These are phyloP conservation scores for Chaetura pelagica DNA, from an alignment of 2,113 vertebrate species.

Conservation along the genomic window DNA sequence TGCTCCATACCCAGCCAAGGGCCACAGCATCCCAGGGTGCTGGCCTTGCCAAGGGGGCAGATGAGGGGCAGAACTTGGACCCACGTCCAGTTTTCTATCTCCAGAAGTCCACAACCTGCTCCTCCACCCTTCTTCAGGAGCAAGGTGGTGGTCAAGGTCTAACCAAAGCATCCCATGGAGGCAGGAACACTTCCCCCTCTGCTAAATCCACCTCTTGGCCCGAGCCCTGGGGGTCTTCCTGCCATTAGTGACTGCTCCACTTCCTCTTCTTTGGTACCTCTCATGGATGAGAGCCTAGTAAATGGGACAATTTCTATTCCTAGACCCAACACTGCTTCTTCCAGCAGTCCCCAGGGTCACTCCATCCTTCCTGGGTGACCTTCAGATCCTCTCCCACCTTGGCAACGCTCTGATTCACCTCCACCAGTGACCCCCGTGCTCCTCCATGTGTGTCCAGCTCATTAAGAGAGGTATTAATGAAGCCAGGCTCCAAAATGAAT, in stretches of 20 bases:
- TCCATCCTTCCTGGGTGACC: neutral
- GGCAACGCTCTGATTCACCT: neutral
- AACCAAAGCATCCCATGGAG: fast-evolving
- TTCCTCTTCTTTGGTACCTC: conserved; percentile 31
- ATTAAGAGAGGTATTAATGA: neutral
- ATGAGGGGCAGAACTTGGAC: neutral
- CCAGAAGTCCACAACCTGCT: neutral
- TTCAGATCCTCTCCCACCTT: neutral
- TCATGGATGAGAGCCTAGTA: neutral
- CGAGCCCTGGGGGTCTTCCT: too few species aligned
- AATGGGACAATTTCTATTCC: neutral
- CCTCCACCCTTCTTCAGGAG: neutral
- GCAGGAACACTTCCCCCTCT: neutral
- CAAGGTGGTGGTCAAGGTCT: neutral
- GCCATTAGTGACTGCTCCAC: neutral
- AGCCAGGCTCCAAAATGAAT: neutral
- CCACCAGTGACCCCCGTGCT: neutral
- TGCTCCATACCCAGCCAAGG: neutral
- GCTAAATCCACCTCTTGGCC: conserved; percentile 12
- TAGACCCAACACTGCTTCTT: neutral
- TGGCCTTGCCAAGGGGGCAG: neutral
- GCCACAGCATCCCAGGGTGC: neutral
- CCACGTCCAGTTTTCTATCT: neutral
- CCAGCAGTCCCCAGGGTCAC: fast-evolving
- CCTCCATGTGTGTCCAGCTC: neutral